Conservation (phyloP, 2,888 invertebrate genomes). For the Lathronympha strigana region DNA sequence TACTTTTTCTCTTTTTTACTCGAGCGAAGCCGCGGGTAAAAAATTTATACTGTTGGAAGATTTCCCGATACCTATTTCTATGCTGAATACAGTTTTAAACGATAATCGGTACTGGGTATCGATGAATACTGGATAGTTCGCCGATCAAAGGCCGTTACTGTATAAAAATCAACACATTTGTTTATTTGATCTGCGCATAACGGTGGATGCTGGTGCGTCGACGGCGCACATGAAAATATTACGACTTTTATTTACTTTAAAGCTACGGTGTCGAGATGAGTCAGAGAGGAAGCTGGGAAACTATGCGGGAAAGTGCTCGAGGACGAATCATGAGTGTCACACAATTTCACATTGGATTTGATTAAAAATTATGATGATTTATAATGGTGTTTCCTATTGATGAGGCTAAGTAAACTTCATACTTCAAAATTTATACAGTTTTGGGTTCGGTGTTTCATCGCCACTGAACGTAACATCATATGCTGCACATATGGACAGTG, state of each 20-base stretch:
- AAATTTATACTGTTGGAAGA: neutral
- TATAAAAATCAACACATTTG: slow-evolving; percentile 80
- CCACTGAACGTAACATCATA: too few species aligned
- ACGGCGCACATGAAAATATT: slow-evolving; percentile 80
- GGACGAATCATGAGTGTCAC: slow-evolving; percentile 20
- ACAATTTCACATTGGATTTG: slow-evolving; percentile 5
- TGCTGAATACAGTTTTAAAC: slow-evolving; percentile 36
- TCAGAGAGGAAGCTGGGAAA: slow-evolving; percentile 52
- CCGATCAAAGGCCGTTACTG: slow-evolving; percentile 65
- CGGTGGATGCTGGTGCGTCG: slow-evolving; percentile 70
- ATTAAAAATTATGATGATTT: too few species aligned
- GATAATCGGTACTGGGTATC: slow-evolving; percentile 63
- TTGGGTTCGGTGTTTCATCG: too few species aligned
- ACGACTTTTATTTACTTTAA: slow-evolving; percentile 79
- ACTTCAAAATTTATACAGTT: too few species aligned
- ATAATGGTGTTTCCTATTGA: too few species aligned
- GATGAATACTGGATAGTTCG: slow-evolving; percentile 57
- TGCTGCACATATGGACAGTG: too few species aligned
- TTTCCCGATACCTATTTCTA: slow-evolving; percentile 6
- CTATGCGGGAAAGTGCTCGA: slow-evolving; percentile 28
- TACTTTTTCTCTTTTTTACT: too few species aligned
- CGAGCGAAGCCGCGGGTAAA: too few species aligned
- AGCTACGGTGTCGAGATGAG: slow-evolving; percentile 69
- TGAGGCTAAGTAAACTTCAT: too few species aligned
- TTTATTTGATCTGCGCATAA: slow-evolving; percentile 77